A percentile compares a stretch with the other conserved stretches of the same genome.
These are phyloP conservation scores for Zophobas atratus DNA, from an alignment of 1,140 invertebrate species.

Conservation along the genomic window DNA sequence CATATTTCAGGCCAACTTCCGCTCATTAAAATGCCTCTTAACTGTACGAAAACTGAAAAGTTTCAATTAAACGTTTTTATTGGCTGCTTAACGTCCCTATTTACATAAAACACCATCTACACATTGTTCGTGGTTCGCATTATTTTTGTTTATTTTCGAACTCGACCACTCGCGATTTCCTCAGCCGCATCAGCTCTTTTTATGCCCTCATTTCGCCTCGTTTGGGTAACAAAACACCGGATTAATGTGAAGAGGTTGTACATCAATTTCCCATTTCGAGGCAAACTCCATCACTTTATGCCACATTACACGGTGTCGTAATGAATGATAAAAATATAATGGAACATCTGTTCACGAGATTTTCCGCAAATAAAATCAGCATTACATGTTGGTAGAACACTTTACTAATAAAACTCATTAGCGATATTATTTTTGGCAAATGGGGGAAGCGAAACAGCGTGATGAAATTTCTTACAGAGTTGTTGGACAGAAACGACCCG, in stretches of 20 bases:
- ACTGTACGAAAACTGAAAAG: not conserved
- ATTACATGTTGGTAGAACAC: conserved; percentile 46
- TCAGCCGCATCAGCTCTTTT: not conserved
- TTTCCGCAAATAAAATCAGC: conserved; percentile 50
- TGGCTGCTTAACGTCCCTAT: conserved; percentile 25
- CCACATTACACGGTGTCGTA: conserved; percentile 50
- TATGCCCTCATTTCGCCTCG: conserved; percentile 47
- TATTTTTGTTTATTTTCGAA: too few relatives aligned
- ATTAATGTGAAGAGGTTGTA: conserved; percentile 51
- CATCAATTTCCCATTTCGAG: conserved; percentile 54
- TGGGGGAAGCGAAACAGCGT: not conserved
- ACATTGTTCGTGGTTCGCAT: too few relatives aligned
- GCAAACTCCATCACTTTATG: conserved; percentile 55
- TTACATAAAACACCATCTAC: too few relatives aligned
- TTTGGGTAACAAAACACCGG: conserved; percentile 45
- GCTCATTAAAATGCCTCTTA: conserved; percentile 27
- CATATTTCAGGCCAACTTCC: conserved; percentile 30
- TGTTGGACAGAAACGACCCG: too few relatives aligned
- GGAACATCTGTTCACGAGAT: conserved; percentile 55
- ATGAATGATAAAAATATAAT: conserved; percentile 56
- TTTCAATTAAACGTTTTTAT: conserved; percentile 11
- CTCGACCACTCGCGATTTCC: too few relatives aligned
- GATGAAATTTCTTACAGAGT: too few relatives aligned
- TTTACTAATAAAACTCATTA: conserved; percentile 46
- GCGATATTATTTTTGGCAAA: conserved; percentile 18